These are phyloP conservation scores for Prionace glauca DNA, from an alignment of 2,797 vertebrate species.

Conservation along the genomic window DNA sequence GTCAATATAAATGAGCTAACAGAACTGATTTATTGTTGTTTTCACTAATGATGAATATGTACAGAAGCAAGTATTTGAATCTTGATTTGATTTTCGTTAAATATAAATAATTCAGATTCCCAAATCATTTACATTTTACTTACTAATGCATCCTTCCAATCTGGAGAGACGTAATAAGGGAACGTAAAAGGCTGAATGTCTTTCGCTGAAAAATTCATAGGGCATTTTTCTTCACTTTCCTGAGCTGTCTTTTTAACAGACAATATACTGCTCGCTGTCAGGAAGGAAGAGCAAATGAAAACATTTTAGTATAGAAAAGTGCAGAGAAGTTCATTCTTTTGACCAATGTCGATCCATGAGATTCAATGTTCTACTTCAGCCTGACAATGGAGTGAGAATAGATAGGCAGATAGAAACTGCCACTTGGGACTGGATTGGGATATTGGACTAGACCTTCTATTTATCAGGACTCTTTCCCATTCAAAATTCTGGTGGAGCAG, in stretches of 20 bases:
- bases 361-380: too few relatives aligned
- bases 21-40: background rate
- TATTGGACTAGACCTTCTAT: background rate
- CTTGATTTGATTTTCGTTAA: background rate
- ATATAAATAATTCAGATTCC: background rate
- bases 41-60: background rate
- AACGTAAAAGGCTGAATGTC: slow-evolving; percentile 53
- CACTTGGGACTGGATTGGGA: background rate
- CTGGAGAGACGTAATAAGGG: slow-evolving; percentile 43
- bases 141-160: slow-evolving; percentile 53
- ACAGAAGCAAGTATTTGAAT: background rate
- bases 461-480: background rate
- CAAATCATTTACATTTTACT: slow-evolving; percentile 41
- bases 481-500: background rate
- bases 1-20: background rate
- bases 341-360: background rate
- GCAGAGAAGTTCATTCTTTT: background rate
- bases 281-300: background rate
- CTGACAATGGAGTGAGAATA: background rate
- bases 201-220: background rate
- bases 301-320: background rate
- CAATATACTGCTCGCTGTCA: background rate
- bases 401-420: background rate
- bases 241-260: background rate
- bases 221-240: background rate